Evolutionary conservation across 2,888 invertebrate genomes (phyloP).

Genomic region (Drosophila lutescens): DNA sequence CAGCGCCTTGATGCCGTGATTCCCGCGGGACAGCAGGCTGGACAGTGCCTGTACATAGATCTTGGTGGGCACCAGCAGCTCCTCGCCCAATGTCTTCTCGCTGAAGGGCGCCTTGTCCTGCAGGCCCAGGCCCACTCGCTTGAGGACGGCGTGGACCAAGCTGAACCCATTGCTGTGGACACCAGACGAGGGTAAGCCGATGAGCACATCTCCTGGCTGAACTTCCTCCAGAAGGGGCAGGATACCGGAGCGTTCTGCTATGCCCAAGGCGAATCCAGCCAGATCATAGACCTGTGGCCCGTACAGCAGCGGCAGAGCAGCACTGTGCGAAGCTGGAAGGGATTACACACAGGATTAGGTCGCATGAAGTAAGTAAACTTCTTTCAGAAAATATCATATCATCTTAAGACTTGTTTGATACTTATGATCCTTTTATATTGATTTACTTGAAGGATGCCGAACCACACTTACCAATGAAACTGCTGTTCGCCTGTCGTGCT

Average conservation of each 20-base stretch:
- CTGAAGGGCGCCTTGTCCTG: conserved; percentile 90
- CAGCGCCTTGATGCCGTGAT: conserved; percentile 92
- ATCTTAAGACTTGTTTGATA: too few relatives aligned
- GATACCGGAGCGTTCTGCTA: conserved; percentile 91
- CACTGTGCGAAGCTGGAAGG: conserved; percentile 93
- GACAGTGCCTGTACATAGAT: conserved; percentile 93
- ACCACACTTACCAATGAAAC: conserved; percentile 89
- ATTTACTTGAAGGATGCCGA: too few relatives aligned
- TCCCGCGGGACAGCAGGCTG: conserved; percentile 86
- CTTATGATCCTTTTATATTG: too few relatives aligned
- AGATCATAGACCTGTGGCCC: conserved; percentile 94
- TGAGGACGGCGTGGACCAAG: conserved; percentile 93
- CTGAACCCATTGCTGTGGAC: conserved; percentile 99
- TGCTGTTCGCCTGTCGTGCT: conserved; percentile 92
- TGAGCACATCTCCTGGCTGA: conserved; percentile 90
- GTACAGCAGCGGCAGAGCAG: conserved; percentile 98
- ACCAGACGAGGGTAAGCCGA: conserved; percentile 96
- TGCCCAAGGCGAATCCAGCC: conserved; percentile 98
- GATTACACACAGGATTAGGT: neutral
- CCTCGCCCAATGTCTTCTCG: conserved; percentile 92
- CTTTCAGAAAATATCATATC: too few relatives aligned
- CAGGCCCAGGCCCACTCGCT: conserved; percentile 88
- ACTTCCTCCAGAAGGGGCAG: conserved; percentile 91
- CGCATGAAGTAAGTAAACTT: neutral
- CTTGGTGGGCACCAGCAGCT: conserved; percentile 94